Conservation (phyloP, 2,797 vertebrate genomes). For the Scarus forsteni region DNA sequence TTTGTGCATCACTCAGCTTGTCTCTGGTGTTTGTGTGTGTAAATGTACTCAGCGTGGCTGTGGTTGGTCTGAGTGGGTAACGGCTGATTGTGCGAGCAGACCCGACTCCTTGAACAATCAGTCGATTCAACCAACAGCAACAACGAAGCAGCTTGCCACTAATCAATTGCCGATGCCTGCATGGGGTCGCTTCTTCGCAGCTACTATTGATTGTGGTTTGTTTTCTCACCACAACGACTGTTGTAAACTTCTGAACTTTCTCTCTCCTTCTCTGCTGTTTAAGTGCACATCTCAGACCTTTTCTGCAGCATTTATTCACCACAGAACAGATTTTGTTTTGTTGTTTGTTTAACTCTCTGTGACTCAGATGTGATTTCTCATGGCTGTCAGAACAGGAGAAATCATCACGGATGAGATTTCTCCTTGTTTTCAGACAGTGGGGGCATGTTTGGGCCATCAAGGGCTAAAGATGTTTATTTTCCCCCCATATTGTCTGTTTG, state of each 20-base stretch:
- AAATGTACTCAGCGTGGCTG: constrained; percentile 37
- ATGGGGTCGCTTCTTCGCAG: constrained; percentile 45
- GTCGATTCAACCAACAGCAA: constrained; percentile 52
- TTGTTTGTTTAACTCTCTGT: constrained; percentile 3
- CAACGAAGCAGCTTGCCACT: constrained; percentile 66
- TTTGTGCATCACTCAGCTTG: not conserved
- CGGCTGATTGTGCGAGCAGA: constrained; percentile 51
- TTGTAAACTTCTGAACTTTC: constrained; percentile 19
- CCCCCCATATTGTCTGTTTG: not conserved
- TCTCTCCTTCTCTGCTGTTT: not conserved
- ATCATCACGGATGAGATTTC: constrained; percentile 1
- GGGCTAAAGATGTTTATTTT: constrained; percentile 10
- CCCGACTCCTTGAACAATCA: constrained; percentile 53
- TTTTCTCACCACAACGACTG: constrained; percentile 30
- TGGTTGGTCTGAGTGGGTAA: constrained; percentile 40
- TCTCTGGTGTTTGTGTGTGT: constrained; percentile 42
- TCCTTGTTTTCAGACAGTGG: not conserved
- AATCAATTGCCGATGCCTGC: constrained; percentile 64
- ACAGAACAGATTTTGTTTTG: not conserved
- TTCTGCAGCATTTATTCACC: constrained; percentile 33
- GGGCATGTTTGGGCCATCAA: not conserved
- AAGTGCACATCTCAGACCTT: constrained; percentile 7
- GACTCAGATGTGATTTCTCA: constrained; percentile 6
- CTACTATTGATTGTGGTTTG: constrained; percentile 47
- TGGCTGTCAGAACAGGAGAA: not conserved